Evolutionary conservation across 2,888 invertebrate genomes (phyloP).

Genomic region (Lasioglossum malachurum): DNA sequence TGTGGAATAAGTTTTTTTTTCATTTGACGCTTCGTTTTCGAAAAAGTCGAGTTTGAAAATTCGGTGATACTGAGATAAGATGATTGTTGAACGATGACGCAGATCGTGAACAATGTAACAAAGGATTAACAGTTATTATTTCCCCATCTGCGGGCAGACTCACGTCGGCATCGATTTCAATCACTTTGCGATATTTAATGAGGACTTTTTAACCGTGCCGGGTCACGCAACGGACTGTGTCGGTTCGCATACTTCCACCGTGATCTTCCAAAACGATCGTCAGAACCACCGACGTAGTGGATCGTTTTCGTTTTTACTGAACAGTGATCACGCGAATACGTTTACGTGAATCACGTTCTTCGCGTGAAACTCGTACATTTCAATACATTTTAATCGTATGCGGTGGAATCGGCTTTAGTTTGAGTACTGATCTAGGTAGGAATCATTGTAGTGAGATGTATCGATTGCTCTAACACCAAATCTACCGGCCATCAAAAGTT

Average conservation of each 20-base stretch:
- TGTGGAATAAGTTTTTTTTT: too few species aligned
- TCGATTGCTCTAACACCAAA: not conserved
- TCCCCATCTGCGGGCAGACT: slow-evolving; percentile 25
- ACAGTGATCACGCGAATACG: not conserved
- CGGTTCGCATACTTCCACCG: not conserved
- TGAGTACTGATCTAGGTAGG: not conserved
- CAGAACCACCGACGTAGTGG: not conserved
- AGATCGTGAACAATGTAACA: not conserved
- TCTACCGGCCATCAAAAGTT: too few species aligned
- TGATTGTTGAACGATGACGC: not conserved
- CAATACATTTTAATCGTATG: not conserved
- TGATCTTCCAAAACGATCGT: not conserved
- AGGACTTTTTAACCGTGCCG: slow-evolving; percentile 38
- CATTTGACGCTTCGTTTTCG: too few species aligned
- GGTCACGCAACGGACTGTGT: slow-evolving; percentile 33
- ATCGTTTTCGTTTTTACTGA: slow-evolving; percentile 1
- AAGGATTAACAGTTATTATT: slow-evolving; percentile 41
- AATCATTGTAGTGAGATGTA: not conserved
- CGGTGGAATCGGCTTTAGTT: not conserved
- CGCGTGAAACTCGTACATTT: too few species aligned
- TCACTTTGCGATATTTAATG: slow-evolving; percentile 36
- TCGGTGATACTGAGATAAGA: too few species aligned
- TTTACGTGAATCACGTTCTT: slow-evolving; percentile 6
- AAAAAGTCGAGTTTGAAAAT: too few species aligned
- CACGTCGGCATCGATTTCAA: slow-evolving; percentile 53